Evolutionary conservation across 2,113 vertebrate genomes (phyloP).

Genomic region (Antechinus flavipes): DNA sequence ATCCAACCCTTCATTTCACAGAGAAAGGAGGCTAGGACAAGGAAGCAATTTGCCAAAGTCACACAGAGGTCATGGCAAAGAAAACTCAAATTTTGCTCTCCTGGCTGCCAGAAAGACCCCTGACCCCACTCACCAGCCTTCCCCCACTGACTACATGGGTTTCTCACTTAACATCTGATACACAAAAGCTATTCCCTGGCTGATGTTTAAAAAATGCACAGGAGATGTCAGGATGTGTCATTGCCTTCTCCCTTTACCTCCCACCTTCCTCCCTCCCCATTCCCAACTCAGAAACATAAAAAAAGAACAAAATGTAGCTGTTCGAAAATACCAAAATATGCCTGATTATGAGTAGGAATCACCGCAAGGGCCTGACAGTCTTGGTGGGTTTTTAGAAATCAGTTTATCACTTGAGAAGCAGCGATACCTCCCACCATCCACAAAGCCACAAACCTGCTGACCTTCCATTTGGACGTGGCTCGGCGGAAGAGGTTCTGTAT

Average conservation of each 20-base stretch:
- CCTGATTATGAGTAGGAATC: not conserved
- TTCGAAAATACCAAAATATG: not conserved
- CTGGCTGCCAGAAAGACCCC: too few species aligned
- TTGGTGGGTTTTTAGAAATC: not conserved
- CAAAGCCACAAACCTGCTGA: conserved; percentile 69
- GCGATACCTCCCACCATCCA: not conserved
- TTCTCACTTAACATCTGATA: not conserved
- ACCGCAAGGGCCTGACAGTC: not conserved
- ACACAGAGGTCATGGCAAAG: too few species aligned
- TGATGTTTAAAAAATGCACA: not conserved
- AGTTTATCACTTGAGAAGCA: not conserved
- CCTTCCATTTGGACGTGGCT: conserved; percentile 96
- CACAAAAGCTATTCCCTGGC: not conserved
- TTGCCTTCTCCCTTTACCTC: not conserved
- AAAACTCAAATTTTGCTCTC: too few species aligned
- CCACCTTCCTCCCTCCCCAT: not conserved
- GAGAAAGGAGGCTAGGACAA: too few species aligned
- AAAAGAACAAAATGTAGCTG: not conserved
- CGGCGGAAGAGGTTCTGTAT: conserved; percentile 92
- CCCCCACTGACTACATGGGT: too few species aligned
- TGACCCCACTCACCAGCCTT: too few species aligned
- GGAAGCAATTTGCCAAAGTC: too few species aligned
- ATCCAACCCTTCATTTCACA: too few species aligned
- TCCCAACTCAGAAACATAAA: not conserved
- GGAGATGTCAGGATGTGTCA: not conserved